phyloP scores from a whole-genome alignment of 2,888 invertebrate species.

The Rhagophthalmus giganteus region DNA sequence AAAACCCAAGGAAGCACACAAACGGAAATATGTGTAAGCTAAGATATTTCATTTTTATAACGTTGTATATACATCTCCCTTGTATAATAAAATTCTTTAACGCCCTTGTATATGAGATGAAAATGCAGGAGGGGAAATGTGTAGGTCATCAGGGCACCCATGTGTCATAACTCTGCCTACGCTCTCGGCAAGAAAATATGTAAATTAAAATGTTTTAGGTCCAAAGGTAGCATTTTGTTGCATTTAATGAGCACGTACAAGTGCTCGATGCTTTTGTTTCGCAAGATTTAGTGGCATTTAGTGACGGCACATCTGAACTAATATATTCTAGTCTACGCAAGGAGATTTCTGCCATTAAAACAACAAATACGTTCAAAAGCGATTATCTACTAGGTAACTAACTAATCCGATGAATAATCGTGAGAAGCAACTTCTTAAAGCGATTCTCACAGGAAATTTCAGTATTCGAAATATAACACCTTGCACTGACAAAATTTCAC shows the following conservation, averaged over 20 bases:
- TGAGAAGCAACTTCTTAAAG: too few relatives aligned
- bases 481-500: too few relatives aligned
- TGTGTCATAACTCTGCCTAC: conserved; percentile 16
- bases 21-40: conserved; percentile 7
- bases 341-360: too few relatives aligned
- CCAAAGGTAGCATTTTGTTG: neutral
- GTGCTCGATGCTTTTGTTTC: neutral
- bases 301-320: too few relatives aligned
- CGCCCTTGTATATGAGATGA: conserved; percentile 14
- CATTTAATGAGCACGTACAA: neutral
- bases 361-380: too few relatives aligned
- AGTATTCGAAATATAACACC: too few relatives aligned
- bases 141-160: conserved; percentile 16
- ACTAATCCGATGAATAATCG: too few relatives aligned
- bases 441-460: too few relatives aligned
- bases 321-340: too few relatives aligned
- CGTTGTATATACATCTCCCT: conserved; percentile 12
- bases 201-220: conserved; percentile 13
- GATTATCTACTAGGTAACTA: too few relatives aligned
- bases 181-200: conserved; percentile 10
- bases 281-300: neutral
- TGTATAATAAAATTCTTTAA: conserved; percentile 16
- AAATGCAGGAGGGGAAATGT: conserved; percentile 16
- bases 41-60: conserved; percentile 17
- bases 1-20: conserved; percentile 2